Base-by-base conservation (phyloP, 2,888 invertebrate genomes). In the Byasa hedistus region DNA sequence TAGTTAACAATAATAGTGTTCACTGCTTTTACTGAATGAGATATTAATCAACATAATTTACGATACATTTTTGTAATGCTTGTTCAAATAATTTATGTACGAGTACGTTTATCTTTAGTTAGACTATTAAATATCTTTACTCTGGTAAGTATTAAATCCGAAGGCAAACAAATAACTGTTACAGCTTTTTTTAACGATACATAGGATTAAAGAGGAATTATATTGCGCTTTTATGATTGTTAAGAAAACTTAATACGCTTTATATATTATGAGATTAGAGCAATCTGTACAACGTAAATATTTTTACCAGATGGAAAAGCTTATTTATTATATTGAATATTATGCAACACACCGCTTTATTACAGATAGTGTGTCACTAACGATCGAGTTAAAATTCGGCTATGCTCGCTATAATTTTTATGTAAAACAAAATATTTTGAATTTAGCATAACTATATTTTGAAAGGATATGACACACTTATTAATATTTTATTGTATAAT, bases 401-500 rank as follows among this genome's bases (percentile, higher is more conserved):
- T 44, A 17, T 17, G 19, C 15, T 15, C 44, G 19, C 44, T 17
- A 17, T 17, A 44, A 10, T 17, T 15, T 44, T 44, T 44, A 15
- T 44, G 17, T 17, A 44, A 15, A 44, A 17, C 2, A 44, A 44
- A 44, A 32, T 32, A 32, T 10, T 32, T 32, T 15, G 44, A 44
- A 17, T 44, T 17, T 44, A 44, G 19, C 17, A 4, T 44, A 44
- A 44, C 15, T 44, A 44, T 44, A 44, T 44, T 44, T 44, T 44
- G 3, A 4, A 4, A 15, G 15, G 3, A 44, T 15, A 15, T 44
- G 15, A 4, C 17, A 32, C 32, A 32, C 32, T 32, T 32, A 32
- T 10, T 57, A 27, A 63, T 51, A 57, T 63, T 56, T 44, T 48
- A 36, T 56, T 44, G 68, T 72, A n/a, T 81, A 83, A 77, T 85